Evolutionary conservation across 2,797 vertebrate species (phyloP).

Genomic region (Margarornis squamiger): DNA sequence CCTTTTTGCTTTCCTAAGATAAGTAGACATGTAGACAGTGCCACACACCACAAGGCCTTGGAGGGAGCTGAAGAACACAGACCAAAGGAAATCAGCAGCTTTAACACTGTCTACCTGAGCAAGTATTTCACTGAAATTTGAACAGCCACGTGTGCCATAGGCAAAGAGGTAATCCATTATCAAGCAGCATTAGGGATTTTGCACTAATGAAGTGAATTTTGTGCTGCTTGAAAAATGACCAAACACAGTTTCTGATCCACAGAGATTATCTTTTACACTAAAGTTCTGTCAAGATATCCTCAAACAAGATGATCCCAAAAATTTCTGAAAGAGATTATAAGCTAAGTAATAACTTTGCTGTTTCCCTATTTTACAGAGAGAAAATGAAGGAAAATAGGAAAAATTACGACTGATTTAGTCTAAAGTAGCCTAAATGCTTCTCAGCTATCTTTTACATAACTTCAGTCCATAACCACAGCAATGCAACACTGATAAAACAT

Average conservation of each 20-base stretch:
- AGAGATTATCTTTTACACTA: not conserved
- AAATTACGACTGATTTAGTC: not conserved
- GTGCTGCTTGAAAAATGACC: not conserved
- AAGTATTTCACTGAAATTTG: not conserved
- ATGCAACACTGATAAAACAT: not conserved
- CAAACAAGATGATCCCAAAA: not conserved
- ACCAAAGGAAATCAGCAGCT: not conserved
- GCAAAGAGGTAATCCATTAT: not conserved
- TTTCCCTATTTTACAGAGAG: not conserved
- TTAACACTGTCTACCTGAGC: not conserved
- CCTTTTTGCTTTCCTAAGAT: not conserved
- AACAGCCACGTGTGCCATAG: not conserved
- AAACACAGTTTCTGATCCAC: not conserved
- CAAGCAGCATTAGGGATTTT: not conserved
- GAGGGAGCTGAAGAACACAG: not conserved
- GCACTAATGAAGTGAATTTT: not conserved
- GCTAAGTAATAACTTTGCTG: not conserved
- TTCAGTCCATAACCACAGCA: not conserved
- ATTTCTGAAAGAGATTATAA: not conserved
- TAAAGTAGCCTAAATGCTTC: not conserved
- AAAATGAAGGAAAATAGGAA: not conserved
- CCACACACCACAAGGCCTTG: not conserved
- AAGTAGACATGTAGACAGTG: slow-evolving; percentile 15
- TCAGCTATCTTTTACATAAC: not conserved
- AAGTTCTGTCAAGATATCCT: not conserved